Base-by-base conservation (phyloP, 2,113 vertebrate genomes). In the Cricetomys ansorgei region DNA sequence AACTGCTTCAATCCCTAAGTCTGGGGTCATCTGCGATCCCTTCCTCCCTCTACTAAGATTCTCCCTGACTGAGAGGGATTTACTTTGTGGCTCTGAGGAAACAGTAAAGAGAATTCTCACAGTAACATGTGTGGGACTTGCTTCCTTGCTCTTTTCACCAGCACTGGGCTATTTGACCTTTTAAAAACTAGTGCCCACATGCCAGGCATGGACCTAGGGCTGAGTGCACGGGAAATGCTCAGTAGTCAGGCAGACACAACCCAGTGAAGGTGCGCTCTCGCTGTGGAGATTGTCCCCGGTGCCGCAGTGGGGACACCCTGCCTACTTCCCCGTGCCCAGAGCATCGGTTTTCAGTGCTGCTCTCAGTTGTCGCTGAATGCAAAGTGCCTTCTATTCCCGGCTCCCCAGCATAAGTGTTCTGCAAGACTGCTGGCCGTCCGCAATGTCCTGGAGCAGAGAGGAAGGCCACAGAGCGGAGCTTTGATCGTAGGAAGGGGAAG, bases 291-390 rank as follows among this genome's bases (percentile, higher is more conserved):
- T n/a, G n/a, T 31, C 1, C 11, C 1, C 37, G 31, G 62, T 40
- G 5, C 3, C 31, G 0, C 21, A 17, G 1, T 25, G 5, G 83
- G 37, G 34, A 55, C 62, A 9, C 0, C 1, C 8, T 27, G 25
- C n/a, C 59, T 59, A 72, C 73, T 27, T 79, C 4, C 43, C 75
- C 50, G 7, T 72, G 10, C 12, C 7, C 16, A 72, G 53, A 89
- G n/a, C 40, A 40, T n/a, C 73, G 70, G 25, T 29, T 40, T 85
- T 37, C 69, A 55, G 43, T 10, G 48, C 5, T 12, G 23, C 21
- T 59, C 23, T 17, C 3, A 81, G 11, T 27, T 72, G 43, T 83
- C 59, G n/a, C 25, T 75, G 37, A 87, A 70, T 50, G 12, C 55
- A 72, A 73, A 88, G 88, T 53, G 11, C 2, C 9, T n/a, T 65